Conservation (phyloP, 2,113 vertebrate species). For the Oxyura jamaicensis region DNA sequence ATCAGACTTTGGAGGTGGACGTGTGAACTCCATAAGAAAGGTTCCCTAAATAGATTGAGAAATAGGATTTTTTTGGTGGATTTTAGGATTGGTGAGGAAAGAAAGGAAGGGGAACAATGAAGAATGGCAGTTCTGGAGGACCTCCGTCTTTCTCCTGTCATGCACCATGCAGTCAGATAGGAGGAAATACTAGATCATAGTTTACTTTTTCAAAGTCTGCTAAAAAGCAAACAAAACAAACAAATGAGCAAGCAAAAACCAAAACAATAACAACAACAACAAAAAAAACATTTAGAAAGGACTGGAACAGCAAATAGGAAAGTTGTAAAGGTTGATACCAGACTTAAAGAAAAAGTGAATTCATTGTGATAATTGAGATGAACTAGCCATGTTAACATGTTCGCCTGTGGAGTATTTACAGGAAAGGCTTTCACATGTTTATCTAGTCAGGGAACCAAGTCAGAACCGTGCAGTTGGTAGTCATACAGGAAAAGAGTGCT, state of each 20-base stretch:
- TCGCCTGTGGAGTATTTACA: neutral
- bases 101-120: neutral
- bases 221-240: neutral
- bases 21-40: neutral
- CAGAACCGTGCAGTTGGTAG: neutral
- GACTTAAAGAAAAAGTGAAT: neutral
- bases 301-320: neutral
- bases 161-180: neutral
- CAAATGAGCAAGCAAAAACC: too few species aligned
- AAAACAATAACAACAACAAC: too few species aligned
- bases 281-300: neutral
- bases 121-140: neutral
- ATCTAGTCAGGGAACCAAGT: neutral
- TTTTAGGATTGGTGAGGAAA: neutral
- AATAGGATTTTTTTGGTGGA: neutral
- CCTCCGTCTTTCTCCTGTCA: neutral
- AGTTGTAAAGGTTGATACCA: neutral
- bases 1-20: neutral
- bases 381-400: neutral
- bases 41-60: neutral
- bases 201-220: neutral
- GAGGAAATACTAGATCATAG: neutral
- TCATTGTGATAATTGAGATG: neutral
- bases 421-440: neutral
- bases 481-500: neutral